Conservation (phyloP, 2,888 invertebrate genomes). For the Myathropa florea region DNA sequence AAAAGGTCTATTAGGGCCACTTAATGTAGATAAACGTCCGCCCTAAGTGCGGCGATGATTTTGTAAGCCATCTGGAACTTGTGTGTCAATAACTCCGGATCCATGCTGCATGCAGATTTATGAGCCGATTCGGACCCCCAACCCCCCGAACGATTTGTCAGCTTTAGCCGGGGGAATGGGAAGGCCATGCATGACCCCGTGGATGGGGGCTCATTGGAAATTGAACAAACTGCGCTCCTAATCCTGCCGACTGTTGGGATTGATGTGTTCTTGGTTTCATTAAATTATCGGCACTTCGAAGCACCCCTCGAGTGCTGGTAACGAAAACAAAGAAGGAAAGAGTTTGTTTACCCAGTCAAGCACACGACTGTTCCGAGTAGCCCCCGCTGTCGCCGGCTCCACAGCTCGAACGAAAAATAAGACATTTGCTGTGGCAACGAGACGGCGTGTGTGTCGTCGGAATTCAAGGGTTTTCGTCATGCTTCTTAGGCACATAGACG, state of each 20-base stretch:
- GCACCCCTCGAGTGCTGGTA: not conserved
- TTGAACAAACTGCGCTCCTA: not conserved
- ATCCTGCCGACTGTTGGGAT: not conserved
- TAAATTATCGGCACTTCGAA: not conserved
- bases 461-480: too few relatives aligned
- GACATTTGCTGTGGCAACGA: too few relatives aligned
- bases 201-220: not conserved
- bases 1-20: not conserved
- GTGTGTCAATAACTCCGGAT: slow-evolving; percentile 21
- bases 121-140: not conserved
- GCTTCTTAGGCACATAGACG: too few relatives aligned
- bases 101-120: not conserved
- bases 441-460: too few relatives aligned
- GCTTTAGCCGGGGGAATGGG: not conserved
- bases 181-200: not conserved
- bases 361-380: not conserved
- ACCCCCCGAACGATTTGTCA: not conserved
- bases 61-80: slow-evolving; percentile 1
- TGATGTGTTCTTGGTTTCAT: not conserved
- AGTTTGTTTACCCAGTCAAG: not conserved
- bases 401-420: too few relatives aligned
- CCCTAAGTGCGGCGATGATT: not conserved
- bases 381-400: too few relatives aligned
- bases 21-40: not conserved
- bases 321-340: not conserved